A percentile compares a stretch with the other conserved stretches of the same genome.
Conservation (phyloP, 2,797 vertebrate genomes). For the Ctenopoma kingsleyae region DNA sequence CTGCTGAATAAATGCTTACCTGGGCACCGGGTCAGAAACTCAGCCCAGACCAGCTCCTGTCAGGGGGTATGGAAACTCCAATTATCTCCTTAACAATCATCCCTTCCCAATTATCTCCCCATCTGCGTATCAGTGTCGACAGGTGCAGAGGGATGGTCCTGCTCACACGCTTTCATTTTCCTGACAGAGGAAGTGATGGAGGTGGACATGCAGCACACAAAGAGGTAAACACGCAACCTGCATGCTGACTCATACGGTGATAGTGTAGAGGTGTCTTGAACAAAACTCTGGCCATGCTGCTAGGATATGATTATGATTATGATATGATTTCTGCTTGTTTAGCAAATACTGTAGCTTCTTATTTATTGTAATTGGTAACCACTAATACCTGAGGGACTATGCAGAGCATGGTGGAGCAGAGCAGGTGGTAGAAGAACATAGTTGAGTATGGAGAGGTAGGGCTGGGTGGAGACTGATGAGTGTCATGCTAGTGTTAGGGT, state of each 20-base stretch:
- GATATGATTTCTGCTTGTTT: too few species aligned
- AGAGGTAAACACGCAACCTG: constrained; percentile 24
- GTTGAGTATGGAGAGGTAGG: too few species aligned
- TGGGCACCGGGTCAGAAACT: constrained; percentile 76
- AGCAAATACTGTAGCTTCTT: too few species aligned
- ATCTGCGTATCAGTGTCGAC: constrained; percentile 73
- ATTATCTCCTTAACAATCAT: constrained; percentile 79
- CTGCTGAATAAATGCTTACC: constrained; percentile 79
- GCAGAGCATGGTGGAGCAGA: too few species aligned
- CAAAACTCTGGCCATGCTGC: constrained; percentile 37
- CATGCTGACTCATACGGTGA: constrained; percentile 48
- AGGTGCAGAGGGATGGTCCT: constrained; percentile 68
- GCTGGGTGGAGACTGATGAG: too few species aligned
- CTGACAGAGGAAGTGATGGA: constrained; percentile 55
- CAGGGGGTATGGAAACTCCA: constrained; percentile 73
- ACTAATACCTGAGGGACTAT: too few species aligned
- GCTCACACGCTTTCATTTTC: constrained; percentile 48
- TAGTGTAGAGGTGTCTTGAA: constrained; percentile 28
- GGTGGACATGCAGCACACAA: constrained; percentile 34
- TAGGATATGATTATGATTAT: too few species aligned
- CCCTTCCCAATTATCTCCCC: constrained; percentile 78
- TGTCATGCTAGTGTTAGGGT: too few species aligned
- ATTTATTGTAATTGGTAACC: too few species aligned
- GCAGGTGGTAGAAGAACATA: too few species aligned
- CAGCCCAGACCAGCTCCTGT: constrained; percentile 68